These are phyloP conservation scores for Ceyx erithaca DNA, from an alignment of 2,797 vertebrate genomes.

Conservation along the genomic window DNA sequence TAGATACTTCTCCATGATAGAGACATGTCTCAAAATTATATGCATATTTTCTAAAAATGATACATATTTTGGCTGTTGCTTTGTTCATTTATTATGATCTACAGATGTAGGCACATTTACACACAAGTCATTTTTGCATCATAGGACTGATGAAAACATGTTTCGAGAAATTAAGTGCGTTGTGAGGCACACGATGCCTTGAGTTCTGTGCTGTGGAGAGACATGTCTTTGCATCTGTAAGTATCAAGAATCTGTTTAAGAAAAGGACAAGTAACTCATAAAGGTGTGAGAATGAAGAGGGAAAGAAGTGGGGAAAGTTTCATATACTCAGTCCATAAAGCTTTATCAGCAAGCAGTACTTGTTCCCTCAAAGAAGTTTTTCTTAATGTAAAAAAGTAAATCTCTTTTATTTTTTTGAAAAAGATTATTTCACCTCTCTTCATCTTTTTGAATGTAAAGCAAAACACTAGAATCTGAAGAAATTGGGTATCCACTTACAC, in stretches of 20 bases:
- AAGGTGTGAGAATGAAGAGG: background rate
- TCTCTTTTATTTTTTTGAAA: background rate
- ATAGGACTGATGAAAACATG: background rate
- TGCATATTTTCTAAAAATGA: background rate
- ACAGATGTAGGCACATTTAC: background rate
- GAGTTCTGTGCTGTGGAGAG: background rate
- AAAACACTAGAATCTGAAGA: background rate
- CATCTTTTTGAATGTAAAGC: background rate
- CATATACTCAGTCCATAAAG: background rate
- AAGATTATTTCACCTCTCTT: background rate
- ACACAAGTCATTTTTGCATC: background rate
- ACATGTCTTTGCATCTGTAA: background rate
- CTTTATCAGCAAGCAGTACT: background rate
- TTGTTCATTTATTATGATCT: background rate
- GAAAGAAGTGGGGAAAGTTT: background rate
- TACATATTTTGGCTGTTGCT: rapidly evolving
- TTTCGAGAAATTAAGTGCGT: background rate
- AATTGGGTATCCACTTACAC: background rate
- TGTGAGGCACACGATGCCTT: background rate
- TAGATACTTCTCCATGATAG: background rate
- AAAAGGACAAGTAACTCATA: background rate
- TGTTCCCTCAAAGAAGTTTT: background rate
- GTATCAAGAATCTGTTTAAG: background rate
- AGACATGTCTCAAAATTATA: background rate
- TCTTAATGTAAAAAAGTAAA: background rate